Base-by-base conservation (phyloP, 2,113 vertebrate genomes). In the Paracanthobrama guichenoti region DNA sequence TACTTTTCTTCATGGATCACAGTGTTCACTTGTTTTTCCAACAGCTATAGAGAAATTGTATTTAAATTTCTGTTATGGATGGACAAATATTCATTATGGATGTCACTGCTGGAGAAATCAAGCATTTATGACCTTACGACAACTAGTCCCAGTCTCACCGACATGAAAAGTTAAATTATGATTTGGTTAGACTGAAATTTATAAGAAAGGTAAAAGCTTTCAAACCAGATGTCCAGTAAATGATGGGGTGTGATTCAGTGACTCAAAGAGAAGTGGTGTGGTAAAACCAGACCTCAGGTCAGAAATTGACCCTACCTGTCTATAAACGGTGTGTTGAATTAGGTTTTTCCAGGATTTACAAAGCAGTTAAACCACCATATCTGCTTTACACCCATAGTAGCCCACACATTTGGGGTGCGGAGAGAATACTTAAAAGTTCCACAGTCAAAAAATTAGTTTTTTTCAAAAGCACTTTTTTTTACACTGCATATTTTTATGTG, bases 281-380 rank as follows among this genome's bases (percentile, higher is more conserved):
- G 22, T 78, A 14, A 78, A 78, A 39, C 5, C 18, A n/a, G 28
- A 39, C 55, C 20, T 60, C 20, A 78, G 75, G 75, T 78, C 75
- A 78, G 75, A 14, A 28, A 60, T 14, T 78, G 53, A 60, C 31
- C 55, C 75, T 42, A 35, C 53, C 7, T 28, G 6, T 73, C 71
- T 73, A 73, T 46, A 48, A 74, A 74, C 0, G 6, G 1, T 44
- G 72, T 74, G 72, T 50, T 74, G 10, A 74, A 74, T 74, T 50
- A 0, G 24, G 72, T 50, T 75, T 75, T 75, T 75, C 24, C 48
- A 31, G 16, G 26, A 53, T 75, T 75, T 31, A 31, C 46, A 75
- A 46, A 53, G 26, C 73, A 20, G 46, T 31, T 53, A 75, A 75
- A 75, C 46, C 46, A 75, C 46, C 46, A 28, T 9, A 53, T 74